Base-by-base conservation (phyloP, 2,888 invertebrate species). In the Noctua comes region DNA sequence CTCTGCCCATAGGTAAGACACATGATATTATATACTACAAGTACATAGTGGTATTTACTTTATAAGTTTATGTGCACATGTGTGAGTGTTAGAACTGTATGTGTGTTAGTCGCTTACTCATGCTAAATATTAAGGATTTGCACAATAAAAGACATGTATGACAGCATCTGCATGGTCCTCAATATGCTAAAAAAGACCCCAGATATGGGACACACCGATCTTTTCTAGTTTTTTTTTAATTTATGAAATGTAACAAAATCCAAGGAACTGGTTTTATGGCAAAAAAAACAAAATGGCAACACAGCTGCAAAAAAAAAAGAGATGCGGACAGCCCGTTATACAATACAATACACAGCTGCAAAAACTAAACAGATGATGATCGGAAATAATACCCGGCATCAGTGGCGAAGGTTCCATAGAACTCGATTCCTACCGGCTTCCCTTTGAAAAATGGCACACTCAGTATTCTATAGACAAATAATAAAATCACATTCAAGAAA, bases 1-100 rank as follows among this genome's bases (percentile, higher is more conserved):
- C 97, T 0, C 91, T 97, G 62, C 97, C 97, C 5, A 95, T 97
- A 84, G 96, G 97, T 97, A 90, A 95, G 93, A 87, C 54, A 73
- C 46, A 48, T 43, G 57, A 72, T 59, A 36, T 81, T 59, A 59
- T 54, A 69, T 43, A 71, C 36, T 31, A 66, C 59, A 31, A 59
- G 3, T 8, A 62, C 16, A 46, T 73, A 48, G 11, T 74, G 1
- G 68, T 70, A 73, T 79, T 76, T 80, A 70, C 21, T 46, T 36
- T 66, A 21, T 73, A 31, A 59, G 21, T 51, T 8, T 71, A 66
- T 40, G 40, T 76, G 70, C 75, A 70, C 57, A 46, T 71, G 71
- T 73, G 65, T 86, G 82, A 84, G 78, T 82, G 85, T 81, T 89
- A 88, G 90, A 89, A 86, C 79, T 62, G 51, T 75, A 40, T 76